Conservation (phyloP, 1,140 invertebrate genomes). For the Saxidomus purpurata region DNA sequence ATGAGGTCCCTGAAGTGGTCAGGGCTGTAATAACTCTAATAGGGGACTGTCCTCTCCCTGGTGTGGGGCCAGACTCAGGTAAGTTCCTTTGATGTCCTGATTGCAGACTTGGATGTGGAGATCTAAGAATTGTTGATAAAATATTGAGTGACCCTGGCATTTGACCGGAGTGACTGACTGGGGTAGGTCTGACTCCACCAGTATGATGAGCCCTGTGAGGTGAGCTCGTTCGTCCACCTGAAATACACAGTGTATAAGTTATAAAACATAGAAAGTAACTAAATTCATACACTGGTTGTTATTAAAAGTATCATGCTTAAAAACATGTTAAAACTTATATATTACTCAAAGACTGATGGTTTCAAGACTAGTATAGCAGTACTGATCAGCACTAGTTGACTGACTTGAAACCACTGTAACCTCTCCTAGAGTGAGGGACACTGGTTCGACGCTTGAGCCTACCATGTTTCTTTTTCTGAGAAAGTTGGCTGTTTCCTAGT, state of each 20-base stretch:
- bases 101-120: constrained; percentile 38
- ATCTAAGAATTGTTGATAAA: constrained; percentile 43
- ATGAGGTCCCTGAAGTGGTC: neutral
- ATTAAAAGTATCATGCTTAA: too few relatives aligned
- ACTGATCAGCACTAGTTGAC: too few relatives aligned
- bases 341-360: too few relatives aligned
- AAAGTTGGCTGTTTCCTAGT: too few relatives aligned
- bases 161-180: neutral
- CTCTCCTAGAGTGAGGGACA: too few relatives aligned
- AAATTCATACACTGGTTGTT: too few relatives aligned
- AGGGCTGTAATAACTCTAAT: constrained; percentile 47
- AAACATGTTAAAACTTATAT: too few relatives aligned
- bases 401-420: too few relatives aligned
- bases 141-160: constrained; percentile 38
- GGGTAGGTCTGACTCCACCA: neutral
- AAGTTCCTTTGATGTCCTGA: neutral
- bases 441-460: too few relatives aligned
- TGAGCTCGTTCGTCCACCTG: constrained; percentile 6
- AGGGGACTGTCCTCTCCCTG: constrained; percentile 43
- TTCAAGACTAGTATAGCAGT: too few relatives aligned
- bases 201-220: neutral
- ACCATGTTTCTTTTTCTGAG: too few relatives aligned
- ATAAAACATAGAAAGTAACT: neutral
- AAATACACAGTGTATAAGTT: neutral
- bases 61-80: neutral